phyloP scores from a whole-genome alignment of 2,888 invertebrate species.

The Leptopterna dolabrata region DNA sequence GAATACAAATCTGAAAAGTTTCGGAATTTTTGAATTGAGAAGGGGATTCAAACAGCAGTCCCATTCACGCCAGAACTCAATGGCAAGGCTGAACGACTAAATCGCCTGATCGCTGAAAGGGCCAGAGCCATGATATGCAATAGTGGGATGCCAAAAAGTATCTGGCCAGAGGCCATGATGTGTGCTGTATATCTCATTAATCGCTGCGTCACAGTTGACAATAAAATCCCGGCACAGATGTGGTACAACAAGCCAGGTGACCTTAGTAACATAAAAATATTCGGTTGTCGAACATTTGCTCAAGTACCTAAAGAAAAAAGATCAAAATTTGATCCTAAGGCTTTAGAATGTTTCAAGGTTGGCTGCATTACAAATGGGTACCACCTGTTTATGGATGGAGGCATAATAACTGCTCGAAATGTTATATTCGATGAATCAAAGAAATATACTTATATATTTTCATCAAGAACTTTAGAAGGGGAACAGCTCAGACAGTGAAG shows the following conservation, averaged over 20 bases:
- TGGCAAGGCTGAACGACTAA: constrained; percentile 49
- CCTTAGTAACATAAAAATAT: background rate
- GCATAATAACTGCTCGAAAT: background rate
- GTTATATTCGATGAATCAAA: constrained; percentile 38
- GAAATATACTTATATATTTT: background rate
- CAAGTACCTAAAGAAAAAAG: constrained; percentile 34
- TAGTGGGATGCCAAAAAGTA: constrained; percentile 10
- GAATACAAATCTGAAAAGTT: constrained; percentile 46
- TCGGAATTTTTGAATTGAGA: constrained; percentile 37
- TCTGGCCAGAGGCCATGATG: constrained; percentile 38
- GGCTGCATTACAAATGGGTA: constrained; percentile 13
- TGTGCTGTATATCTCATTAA: constrained; percentile 29
- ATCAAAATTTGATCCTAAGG: constrained; percentile 39
- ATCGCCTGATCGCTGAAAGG: constrained; percentile 39
- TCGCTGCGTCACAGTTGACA: constrained; percentile 16
- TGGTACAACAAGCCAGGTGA: constrained; percentile 27
- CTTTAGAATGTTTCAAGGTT: constrained; percentile 33
- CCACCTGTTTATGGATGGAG: background rate
- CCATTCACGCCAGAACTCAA: constrained; percentile 47
- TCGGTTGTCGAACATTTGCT: constrained; percentile 25
- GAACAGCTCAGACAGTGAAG: background rate
- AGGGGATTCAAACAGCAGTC: constrained; percentile 43
- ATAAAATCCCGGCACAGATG: constrained; percentile 28
- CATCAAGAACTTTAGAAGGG: background rate
- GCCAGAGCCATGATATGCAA: background rate